Base-by-base conservation (phyloP, 2,113 vertebrate genomes). In the Tretioscincus oriximinensis region DNA sequence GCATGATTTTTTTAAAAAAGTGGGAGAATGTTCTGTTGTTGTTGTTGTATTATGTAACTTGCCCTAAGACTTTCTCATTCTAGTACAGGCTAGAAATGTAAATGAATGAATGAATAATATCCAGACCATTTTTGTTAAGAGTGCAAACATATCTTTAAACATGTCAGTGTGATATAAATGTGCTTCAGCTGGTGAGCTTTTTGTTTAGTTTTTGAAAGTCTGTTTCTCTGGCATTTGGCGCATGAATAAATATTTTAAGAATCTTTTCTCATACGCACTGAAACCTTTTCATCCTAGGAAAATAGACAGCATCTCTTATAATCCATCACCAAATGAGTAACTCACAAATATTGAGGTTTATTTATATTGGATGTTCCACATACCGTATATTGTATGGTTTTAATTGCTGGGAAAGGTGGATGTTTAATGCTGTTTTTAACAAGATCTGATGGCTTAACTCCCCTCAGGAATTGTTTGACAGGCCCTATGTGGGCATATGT, bases 401-500 rank as follows among this genome's bases (percentile, higher is more conserved):
- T 31, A 84, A 76, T 16, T 70, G 26, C 49, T 69, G 58, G 77
- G 69, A 79, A 79, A 63, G 82, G 41, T 31, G 65, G 28, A 60
- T 64, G 45, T 80, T 80, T 84, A 71, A 80, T 80, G 73, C 22
- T 70, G 66, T 60, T 80, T 76, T 76, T 75, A 80, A 65, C 73
- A 41, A 70, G 58, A 64, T 76, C 67, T 83, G 75, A 83, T 73
- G 72, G 68, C 69, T 73, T 65, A 72, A 77, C 26, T 77, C 67
- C 81, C 75, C 68, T 41, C 20, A 58, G 69, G 74, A 72, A 28
- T 65, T 72, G 41, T 83, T 77, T 83, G 81, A 83, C 74, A 83
- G 31, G 81, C 65, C 66, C 66, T 51, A 2, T 22, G 73, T 76
- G 73, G 66, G 63, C 63, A 63, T 14, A 31, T 82, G 76, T 76